Base-by-base conservation (phyloP, 2,113 vertebrate genomes). In the Tichodroma muraria region DNA sequence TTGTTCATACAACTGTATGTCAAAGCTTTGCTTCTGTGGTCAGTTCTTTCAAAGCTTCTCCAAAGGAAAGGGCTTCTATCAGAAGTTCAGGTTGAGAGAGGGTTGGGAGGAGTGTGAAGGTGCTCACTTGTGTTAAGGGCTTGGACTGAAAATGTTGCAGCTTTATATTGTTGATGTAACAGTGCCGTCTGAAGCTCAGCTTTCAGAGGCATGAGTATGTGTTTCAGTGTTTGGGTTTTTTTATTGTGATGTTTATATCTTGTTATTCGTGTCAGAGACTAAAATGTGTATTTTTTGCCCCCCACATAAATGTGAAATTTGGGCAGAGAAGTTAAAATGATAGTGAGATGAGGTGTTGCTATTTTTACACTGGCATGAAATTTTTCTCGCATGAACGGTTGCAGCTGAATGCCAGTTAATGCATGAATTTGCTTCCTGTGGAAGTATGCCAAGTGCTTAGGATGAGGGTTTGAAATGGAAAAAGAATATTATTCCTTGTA, bases 1-100 rank as follows among this genome's bases (percentile, higher is more conserved):
- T 57, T 69, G 11, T 0, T 68, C 5, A 0, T 18, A 11, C 0
- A 0, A n/a, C n/a, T n/a, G n/a, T n/a, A 20, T 17, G 24, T 33
- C 69, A 8, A 19, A 60, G 57, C 18, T 91, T 44, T 30, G 11
- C 18, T 56, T 40, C 37, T 37, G 0, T 16, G 16, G 8, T 19
- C 45, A 33, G 1, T 37, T 82, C 45, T 72, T 57, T 8, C 16
- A 27, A 47, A 54, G 38, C 27, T 8, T 10, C 18, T 20, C 42
- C 11, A 15, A 3, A 54, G n/a, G 35, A 42, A 42, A 8, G 8
- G 3, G 3, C 11, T 72, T 49, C 17, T 28, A 0, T 28, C 15
- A 42, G 4, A 27, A 18, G n/a, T 27, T 53, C 0, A 1, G 1
- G 15, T n/a, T 68, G 10, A 14, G 15, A 11, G 49, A 44, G 19